phyloP scores from a whole-genome alignment of 2,888 invertebrate species.

The Apodemia hepburni region DNA sequence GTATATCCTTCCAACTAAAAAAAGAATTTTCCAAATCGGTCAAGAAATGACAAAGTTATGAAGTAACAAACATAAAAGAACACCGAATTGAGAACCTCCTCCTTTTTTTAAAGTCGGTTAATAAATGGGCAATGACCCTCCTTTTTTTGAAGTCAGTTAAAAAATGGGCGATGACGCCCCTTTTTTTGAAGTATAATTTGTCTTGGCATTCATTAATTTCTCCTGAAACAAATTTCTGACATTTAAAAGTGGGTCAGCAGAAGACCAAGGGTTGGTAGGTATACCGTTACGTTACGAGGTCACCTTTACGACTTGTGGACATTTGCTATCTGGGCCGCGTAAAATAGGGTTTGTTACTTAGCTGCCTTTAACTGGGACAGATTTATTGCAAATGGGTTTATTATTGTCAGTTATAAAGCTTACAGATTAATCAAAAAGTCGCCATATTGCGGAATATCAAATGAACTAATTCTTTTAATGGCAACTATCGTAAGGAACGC shows the following conservation, averaged over 20 bases:
- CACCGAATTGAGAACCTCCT: no score
- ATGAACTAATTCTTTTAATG: not conserved
- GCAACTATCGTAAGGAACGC: not conserved
- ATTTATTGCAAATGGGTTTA: not conserved
- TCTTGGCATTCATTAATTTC: constrained; percentile 31
- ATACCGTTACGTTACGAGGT: constrained; percentile 53
- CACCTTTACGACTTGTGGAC: constrained; percentile 53
- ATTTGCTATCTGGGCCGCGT: constrained; percentile 28
- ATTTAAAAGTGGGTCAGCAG: constrained; percentile 54
- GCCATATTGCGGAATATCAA: not conserved
- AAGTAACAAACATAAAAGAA: no score
- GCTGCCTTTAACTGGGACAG: not conserved
- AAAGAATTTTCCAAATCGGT: no score
- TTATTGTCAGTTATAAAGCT: not conserved
- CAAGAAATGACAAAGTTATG: no score
- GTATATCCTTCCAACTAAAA: no score
- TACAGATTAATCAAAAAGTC: not conserved
- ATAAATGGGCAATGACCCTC: constrained; percentile 14
- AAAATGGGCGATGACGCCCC: constrained; percentile 16
- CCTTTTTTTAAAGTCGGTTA: no score
- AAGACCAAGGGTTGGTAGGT: constrained; percentile 44
- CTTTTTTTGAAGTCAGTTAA: no score
- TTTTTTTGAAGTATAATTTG: constrained; percentile 28
- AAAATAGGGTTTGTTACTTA: constrained; percentile 22
- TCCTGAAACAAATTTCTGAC: constrained; percentile 37